phyloP scores from a whole-genome alignment of 1,140 invertebrate species.

The Phortica variegata region DNA sequence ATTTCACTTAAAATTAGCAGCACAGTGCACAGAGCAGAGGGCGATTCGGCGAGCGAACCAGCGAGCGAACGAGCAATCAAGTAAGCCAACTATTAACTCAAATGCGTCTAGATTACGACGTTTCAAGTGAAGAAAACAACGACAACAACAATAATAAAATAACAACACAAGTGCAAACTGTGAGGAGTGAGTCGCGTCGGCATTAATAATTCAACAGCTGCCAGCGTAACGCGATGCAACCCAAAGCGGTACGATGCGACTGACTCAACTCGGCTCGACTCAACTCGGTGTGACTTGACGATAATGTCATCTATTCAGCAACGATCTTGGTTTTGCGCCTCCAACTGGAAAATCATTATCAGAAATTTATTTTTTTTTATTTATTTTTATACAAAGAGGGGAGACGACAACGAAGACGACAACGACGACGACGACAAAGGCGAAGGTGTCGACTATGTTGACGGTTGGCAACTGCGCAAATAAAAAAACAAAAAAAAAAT shows the following conservation, averaged over 20 bases:
- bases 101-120: too few species aligned
- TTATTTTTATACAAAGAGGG: too few species aligned
- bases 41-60: too few species aligned
- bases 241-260: conserved; percentile 2
- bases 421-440: neutral
- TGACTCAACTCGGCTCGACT: conserved; percentile 1
- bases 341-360: too few species aligned
- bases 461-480: conserved; percentile 19
- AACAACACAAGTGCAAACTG: neutral
- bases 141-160: neutral
- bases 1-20: conserved; percentile 50
- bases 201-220: conserved; percentile 49
- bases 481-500: conserved; percentile 35
- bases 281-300: conserved; percentile 11
- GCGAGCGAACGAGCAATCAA: too few species aligned
- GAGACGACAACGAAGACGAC: conserved; percentile 10
- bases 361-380: too few species aligned
- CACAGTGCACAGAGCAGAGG: too few species aligned
- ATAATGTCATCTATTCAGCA: conserved; percentile 36
- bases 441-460: conserved; percentile 18
- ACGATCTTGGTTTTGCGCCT: too few species aligned
- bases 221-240: conserved; percentile 34
- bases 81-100: too few species aligned
- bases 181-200: conserved; percentile 17
- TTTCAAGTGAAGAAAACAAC: too few species aligned